Evolutionary conservation across 2,797 vertebrate genomes (phyloP).

Genomic region (Melanogrammus aeglefinus): DNA sequence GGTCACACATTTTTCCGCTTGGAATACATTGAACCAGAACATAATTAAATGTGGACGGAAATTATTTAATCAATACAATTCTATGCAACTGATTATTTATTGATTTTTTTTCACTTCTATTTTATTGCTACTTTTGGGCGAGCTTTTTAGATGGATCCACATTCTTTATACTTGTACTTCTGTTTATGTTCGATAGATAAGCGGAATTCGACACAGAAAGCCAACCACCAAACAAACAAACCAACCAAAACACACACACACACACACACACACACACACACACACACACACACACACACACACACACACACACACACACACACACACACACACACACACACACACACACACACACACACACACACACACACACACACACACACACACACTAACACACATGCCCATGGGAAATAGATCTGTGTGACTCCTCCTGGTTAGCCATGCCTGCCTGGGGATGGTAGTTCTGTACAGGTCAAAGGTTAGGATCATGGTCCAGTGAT

Average conservation of each 20-base stretch:
- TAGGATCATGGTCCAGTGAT: constrained; percentile 48
- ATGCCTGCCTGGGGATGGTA: constrained; percentile 34
- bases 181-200: neutral
- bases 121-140: neutral
- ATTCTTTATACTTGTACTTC: neutral
- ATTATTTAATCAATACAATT: neutral
- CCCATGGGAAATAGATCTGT: constrained; percentile 43
- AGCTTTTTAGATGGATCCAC: neutral
- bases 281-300: neutral
- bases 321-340: neutral
- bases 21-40: neutral
- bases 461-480: constrained; percentile 59
- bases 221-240: neutral
- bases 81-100: neutral
- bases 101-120: neutral
- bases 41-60: neutral
- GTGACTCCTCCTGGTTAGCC: constrained; percentile 40
- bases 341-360: neutral
- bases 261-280: neutral
- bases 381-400: neutral
- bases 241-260: neutral
- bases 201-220: neutral
- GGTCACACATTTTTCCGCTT: neutral
- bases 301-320: too few species aligned
- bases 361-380: neutral